A percentile compares a stretch with the other conserved stretches of the same genome.
phyloP scores from a whole-genome alignment of 2,113 vertebrate genomes.

The Drymodes brunneopygia region DNA sequence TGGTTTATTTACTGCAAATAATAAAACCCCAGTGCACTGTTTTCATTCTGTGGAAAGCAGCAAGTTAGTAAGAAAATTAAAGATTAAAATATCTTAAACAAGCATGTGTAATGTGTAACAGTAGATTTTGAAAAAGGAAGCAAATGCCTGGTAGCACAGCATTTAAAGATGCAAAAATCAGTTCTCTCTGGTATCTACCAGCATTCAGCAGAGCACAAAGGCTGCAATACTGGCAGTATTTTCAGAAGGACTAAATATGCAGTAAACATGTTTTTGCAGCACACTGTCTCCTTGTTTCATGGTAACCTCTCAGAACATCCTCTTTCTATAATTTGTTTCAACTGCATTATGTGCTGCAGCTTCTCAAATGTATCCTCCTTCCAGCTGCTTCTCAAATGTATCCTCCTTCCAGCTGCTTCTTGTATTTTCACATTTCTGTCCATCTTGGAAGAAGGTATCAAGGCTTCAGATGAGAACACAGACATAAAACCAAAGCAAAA shows the following conservation, averaged over 20 bases:
- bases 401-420: not conserved
- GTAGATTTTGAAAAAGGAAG: not conserved
- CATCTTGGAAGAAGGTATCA: not conserved
- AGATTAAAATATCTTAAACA: not conserved
- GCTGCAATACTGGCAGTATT: not conserved
- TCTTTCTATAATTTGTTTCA: not conserved
- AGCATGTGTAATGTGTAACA: not conserved
- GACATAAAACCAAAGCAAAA: not conserved
- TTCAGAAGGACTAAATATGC: not conserved
- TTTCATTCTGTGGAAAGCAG: not conserved
- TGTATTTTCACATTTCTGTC: not conserved
- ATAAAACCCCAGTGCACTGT: not conserved
- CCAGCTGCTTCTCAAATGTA: not conserved
- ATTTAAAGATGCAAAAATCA: not conserved
- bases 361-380: not conserved
- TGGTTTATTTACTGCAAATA: constrained; percentile 20
- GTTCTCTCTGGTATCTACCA: not conserved
- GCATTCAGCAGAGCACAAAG: not conserved
- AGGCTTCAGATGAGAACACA: not conserved
- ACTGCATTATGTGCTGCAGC: not conserved
- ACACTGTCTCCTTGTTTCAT: not conserved
- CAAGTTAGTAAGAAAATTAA: not conserved
- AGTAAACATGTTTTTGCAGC: not conserved
- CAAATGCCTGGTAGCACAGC: not conserved
- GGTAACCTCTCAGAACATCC: not conserved